Conservation (phyloP, 2,113 vertebrate species). For the Tetrax tetrax region DNA sequence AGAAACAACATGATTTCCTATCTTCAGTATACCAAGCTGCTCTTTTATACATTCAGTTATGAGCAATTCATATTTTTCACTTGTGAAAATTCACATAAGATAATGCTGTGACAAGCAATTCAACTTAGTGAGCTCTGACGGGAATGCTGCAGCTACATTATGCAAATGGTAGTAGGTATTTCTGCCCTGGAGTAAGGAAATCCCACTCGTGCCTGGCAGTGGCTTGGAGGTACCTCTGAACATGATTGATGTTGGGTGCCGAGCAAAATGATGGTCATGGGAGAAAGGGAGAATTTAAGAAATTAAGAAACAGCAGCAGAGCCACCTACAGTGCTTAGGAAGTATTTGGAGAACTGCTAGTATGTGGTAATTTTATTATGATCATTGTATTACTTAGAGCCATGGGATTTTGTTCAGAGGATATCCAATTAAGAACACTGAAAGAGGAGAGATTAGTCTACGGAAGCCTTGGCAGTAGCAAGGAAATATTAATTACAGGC, state of each 20-base stretch:
- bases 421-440: neutral
- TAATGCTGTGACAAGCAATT: neutral
- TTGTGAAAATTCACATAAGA: neutral
- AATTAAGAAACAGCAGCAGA: neutral
- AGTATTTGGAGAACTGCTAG: neutral
- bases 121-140: neutral
- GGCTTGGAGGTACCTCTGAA: neutral
- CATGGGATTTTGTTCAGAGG: neutral
- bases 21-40: neutral
- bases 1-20: neutral
- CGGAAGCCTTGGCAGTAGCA: neutral
- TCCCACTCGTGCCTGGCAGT: neutral
- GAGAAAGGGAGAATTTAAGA: neutral
- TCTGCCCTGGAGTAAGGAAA: neutral
- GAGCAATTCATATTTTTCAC: neutral
- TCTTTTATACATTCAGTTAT: neutral
- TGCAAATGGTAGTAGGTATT: neutral
- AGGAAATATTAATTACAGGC: constrained; percentile 30
- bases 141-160: neutral
- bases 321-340: neutral
- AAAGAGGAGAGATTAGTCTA: neutral
- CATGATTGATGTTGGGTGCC: neutral
- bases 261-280: neutral
- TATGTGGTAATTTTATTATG: neutral
- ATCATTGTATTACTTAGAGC: neutral